Evolutionary conservation across 2,888 invertebrate genomes (phyloP).

Genomic region (Aphrophora alni): DNA sequence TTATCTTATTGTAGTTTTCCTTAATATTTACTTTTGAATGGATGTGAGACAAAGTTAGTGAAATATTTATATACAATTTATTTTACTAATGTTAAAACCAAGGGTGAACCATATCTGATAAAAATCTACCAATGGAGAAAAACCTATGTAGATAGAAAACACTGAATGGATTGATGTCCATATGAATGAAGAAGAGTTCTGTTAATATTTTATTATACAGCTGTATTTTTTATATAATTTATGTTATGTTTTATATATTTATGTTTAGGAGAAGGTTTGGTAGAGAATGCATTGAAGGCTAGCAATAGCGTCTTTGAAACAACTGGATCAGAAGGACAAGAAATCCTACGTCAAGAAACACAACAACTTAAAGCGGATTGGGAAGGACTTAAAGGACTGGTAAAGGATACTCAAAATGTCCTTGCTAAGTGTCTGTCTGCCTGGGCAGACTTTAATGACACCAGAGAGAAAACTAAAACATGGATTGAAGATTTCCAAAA

Average conservation of each 20-base stretch:
- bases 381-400: constrained; percentile 78
- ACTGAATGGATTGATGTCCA: no score
- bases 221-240: no score
- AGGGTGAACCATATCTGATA: no score
- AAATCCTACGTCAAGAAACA: constrained; percentile 79
- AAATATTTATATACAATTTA: neutral
- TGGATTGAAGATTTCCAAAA: constrained; percentile 76
- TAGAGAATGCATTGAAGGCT: constrained; percentile 74
- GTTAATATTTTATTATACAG: no score
- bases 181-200: no score
- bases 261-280: constrained; percentile 64
- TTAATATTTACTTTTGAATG: neutral
- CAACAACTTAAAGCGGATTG: constrained; percentile 81
- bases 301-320: constrained; percentile 77
- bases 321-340: constrained; percentile 84
- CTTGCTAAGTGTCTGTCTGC: constrained; percentile 77
- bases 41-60: no score
- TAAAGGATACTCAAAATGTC: constrained; percentile 76
- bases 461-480: constrained; percentile 73
- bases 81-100: no score
- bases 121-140: no score
- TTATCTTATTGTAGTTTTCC: neutral
- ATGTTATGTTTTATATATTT: no score
- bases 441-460: constrained; percentile 81
- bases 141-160: no score